Percentiles rank a stretch among this genome's conserved stretches.
phyloP scores from a whole-genome alignment of 2,888 invertebrate species.

The Allygus modestus region DNA sequence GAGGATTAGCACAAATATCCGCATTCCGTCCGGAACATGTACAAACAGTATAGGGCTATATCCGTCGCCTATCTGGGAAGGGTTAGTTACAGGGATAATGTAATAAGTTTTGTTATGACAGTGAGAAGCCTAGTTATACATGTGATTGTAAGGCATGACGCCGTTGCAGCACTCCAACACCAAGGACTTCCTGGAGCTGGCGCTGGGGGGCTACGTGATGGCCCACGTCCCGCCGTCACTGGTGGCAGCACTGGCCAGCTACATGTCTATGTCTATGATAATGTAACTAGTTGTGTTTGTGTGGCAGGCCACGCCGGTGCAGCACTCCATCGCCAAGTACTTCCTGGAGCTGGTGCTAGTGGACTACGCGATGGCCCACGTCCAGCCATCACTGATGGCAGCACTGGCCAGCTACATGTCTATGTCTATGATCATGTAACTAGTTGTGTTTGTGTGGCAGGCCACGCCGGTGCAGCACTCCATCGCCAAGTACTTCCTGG shows the following conservation, averaged over 20 bases:
- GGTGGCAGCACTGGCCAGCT: slow-evolving; percentile 89
- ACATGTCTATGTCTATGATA: too few species aligned
- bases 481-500: slow-evolving; percentile 94
- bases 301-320: slow-evolving; percentile 76
- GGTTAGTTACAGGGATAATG: too few species aligned
- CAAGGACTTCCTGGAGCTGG: slow-evolving; percentile 94
- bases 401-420: slow-evolving; percentile 89
- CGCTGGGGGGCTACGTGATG: slow-evolving; percentile 88
- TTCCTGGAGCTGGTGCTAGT: slow-evolving; percentile 90
- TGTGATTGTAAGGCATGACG: too few species aligned
- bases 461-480: slow-evolving; percentile 82
- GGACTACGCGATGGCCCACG: slow-evolving; percentile 87
- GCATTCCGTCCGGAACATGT: too few species aligned
- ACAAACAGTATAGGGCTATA: too few species aligned
- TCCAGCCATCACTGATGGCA: slow-evolving; percentile 90
- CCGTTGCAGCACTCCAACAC: slow-evolving; percentile 86
- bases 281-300: too few species aligned
- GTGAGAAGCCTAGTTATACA: too few species aligned
- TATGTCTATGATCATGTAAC: too few species aligned
- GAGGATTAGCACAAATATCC: too few species aligned
- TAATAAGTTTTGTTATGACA: too few species aligned
- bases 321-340: slow-evolving; percentile 93
- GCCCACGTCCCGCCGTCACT: slow-evolving; percentile 89
- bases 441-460: too few species aligned
- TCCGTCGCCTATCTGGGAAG: too few species aligned